These are phyloP conservation scores for Oncorhynchus keta DNA, from an alignment of 2,113 vertebrate genomes.

Conservation along the genomic window DNA sequence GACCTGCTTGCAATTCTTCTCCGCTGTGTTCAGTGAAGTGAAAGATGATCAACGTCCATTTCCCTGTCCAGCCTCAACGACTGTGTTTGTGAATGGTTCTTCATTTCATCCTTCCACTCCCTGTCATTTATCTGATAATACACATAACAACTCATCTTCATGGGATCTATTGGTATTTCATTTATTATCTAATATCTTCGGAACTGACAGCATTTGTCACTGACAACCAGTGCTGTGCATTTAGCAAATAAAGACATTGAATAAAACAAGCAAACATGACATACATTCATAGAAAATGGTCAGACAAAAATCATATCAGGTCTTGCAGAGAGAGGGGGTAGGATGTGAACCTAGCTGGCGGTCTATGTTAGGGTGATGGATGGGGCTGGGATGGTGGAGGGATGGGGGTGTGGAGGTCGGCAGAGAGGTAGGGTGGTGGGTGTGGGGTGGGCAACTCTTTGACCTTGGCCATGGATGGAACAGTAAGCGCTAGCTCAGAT, in stretches of 20 bases:
- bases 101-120: not conserved
- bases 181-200: not conserved
- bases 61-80: too few species aligned
- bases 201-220: too few species aligned
- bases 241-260: not conserved
- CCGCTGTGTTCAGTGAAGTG: not conserved
- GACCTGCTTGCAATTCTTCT: not conserved
- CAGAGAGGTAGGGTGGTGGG: slow-evolving; percentile 48
- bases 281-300: slow-evolving; percentile 31
- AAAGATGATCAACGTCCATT: slow-evolving; percentile 1
- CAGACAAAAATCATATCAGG: slow-evolving; percentile 55
- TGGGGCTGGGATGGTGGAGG: slow-evolving; percentile 48
- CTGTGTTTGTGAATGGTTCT: not conserved
- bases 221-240: not conserved
- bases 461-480: slow-evolving; percentile 73
- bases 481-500: slow-evolving; percentile 76
- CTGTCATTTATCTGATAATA: not conserved
- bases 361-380: slow-evolving; percentile 70
- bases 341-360: slow-evolving; percentile 61
- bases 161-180: not conserved
- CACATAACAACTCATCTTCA: not conserved
- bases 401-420: slow-evolving; percentile 27
- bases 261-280: slow-evolving; percentile 19
- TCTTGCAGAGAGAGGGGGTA: slow-evolving; percentile 55
- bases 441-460: slow-evolving; percentile 52